These are phyloP conservation scores for Ormyrus thymus DNA, from an alignment of 2,888 invertebrate genomes.

Conservation along the genomic window DNA sequence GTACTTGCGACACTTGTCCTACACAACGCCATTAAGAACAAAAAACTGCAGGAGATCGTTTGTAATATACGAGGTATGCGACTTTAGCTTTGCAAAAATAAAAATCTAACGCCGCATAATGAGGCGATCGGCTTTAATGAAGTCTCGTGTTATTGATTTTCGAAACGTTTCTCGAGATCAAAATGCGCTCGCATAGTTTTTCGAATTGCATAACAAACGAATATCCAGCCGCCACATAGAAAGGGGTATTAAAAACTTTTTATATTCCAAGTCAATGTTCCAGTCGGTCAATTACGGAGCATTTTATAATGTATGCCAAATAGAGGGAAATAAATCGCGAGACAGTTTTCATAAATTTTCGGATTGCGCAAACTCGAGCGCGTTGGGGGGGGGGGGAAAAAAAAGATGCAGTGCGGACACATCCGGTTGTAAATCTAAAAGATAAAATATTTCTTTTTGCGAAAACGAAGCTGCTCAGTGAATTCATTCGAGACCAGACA, in stretches of 20 bases:
- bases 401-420: background rate
- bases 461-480: background rate
- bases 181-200: background rate
- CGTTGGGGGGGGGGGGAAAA: background rate
- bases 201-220: conserved; percentile 1
- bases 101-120: conserved; percentile 2
- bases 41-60: no score
- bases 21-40: no score
- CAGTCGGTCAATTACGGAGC: conserved; percentile 17
- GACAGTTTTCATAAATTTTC: conserved; percentile 9
- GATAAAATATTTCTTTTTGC: conserved; percentile 15
- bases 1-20: no score
- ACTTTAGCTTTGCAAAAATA: conserved; percentile 2
- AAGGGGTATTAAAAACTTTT: no score
- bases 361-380: conserved; percentile 28
- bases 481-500: conserved; percentile 17
- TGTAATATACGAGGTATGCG: no score
- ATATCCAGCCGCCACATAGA: no score
- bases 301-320: background rate
- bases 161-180: background rate
- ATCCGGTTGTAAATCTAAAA: conserved; percentile 41
- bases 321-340: background rate
- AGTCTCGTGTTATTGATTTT: background rate
- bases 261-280: no score
- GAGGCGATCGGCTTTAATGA: conserved; percentile 1